Conservation (phyloP, 2,797 vertebrate species). For the Lutjanus campechanus region DNA sequence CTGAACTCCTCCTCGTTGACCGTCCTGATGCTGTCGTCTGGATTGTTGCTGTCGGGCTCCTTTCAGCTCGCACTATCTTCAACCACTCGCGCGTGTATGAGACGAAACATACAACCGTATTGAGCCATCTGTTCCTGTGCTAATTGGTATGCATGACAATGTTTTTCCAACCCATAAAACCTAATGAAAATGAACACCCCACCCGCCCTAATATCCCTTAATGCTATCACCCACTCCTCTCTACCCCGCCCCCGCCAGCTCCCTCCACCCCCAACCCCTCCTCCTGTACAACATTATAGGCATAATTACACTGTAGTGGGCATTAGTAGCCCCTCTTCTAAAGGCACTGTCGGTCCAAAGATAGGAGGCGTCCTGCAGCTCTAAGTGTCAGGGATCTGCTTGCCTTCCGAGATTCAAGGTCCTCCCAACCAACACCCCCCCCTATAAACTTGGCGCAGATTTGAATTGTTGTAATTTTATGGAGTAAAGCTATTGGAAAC, state of each 20-base stretch:
- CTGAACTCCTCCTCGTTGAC: slow-evolving; percentile 42
- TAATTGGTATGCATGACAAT: slow-evolving; percentile 84
- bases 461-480: slow-evolving; percentile 47
- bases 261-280: slow-evolving; percentile 29
- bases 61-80: slow-evolving; percentile 10
- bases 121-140: slow-evolving; percentile 83
- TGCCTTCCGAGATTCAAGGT: slow-evolving; percentile 4
- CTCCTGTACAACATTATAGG: slow-evolving; percentile 60
- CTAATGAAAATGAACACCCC: slow-evolving; percentile 83
- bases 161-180: slow-evolving; percentile 84
- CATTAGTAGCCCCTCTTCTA: slow-evolving; percentile 32
- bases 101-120: slow-evolving; percentile 63
- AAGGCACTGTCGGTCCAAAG: slow-evolving; percentile 25
- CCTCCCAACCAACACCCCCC: background rate
- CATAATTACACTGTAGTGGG: slow-evolving; percentile 64
- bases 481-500: slow-evolving; percentile 42
- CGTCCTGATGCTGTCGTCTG: slow-evolving; percentile 34
- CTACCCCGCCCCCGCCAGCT: slow-evolving; percentile 1
- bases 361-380: slow-evolving; percentile 41
- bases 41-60: slow-evolving; percentile 43
- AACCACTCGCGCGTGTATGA: background rate
- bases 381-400: slow-evolving; percentile 28
- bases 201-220: slow-evolving; percentile 77
- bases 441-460: slow-evolving; percentile 20
- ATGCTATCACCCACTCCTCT: slow-evolving; percentile 62